These are phyloP conservation scores for Cotesia typhae DNA, from an alignment of 1,140 invertebrate species.

Conservation along the genomic window DNA sequence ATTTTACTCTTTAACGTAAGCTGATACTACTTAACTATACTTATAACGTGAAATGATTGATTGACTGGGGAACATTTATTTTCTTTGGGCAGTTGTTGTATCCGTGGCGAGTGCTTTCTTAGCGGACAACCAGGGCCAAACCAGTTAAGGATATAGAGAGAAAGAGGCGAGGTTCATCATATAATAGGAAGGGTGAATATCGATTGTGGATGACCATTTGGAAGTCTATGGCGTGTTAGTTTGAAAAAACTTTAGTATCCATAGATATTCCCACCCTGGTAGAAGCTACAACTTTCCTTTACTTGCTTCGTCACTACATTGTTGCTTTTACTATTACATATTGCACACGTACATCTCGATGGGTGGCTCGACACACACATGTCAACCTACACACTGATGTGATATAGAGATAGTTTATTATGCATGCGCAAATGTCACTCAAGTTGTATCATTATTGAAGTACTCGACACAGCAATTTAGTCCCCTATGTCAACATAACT, in stretches of 20 bases:
- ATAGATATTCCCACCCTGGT: too few species aligned
- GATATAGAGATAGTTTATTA: slow-evolving; percentile 25
- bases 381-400: not conserved
- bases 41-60: slow-evolving; percentile 45
- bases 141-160: too few species aligned
- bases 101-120: slow-evolving; percentile 42
- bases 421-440: slow-evolving; percentile 29
- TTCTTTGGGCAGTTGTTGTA: slow-evolving; percentile 23
- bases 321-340: too few species aligned
- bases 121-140: not conserved
- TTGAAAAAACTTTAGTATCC: not conserved
- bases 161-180: not conserved
- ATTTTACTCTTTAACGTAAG: not conserved
- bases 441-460: slow-evolving; percentile 7
- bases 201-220: slow-evolving; percentile 41
- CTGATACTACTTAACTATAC: slow-evolving; percentile 4
- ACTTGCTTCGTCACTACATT: not conserved
- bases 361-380: too few species aligned
- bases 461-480: slow-evolving; percentile 3
- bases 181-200: slow-evolving; percentile 39
- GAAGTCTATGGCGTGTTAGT: slow-evolving; percentile 1
- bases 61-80: slow-evolving; percentile 17
- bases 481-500: not conserved
- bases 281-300: not conserved
- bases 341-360: too few species aligned